Conservation (phyloP, 1,140 invertebrate species). For the Hylaeus volcanicus region DNA sequence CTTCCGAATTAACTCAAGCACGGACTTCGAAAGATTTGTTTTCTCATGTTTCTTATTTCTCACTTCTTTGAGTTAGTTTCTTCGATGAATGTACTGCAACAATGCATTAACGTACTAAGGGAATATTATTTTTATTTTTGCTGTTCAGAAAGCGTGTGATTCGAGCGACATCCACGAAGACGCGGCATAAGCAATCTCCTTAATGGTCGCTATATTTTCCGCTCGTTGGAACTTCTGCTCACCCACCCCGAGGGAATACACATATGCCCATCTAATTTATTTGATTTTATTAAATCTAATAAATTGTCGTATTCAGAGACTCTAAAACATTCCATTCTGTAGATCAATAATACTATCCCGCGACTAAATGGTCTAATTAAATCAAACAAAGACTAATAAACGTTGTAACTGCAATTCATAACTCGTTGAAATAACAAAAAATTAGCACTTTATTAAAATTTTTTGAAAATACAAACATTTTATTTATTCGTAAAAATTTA, state of each 20-base stretch:
- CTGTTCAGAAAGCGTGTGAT: slow-evolving; percentile 63
- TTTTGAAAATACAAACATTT: too few relatives aligned
- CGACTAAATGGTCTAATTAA: too few relatives aligned
- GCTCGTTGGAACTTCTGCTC: slow-evolving; percentile 63
- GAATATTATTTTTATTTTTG: slow-evolving; percentile 6
- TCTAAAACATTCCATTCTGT: slow-evolving; percentile 47
- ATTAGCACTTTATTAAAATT: too few relatives aligned
- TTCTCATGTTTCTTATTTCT: too few relatives aligned
- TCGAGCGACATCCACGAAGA: slow-evolving; percentile 64
- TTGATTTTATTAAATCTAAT: slow-evolving; percentile 78
- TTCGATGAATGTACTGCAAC: too few relatives aligned
- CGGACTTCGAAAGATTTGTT: too few relatives aligned
- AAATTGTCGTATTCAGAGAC: slow-evolving; percentile 63
- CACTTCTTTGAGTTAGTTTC: too few relatives aligned
- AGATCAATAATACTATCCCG: slow-evolving; percentile 35
- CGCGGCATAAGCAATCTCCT: slow-evolving; percentile 73
- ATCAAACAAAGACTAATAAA: not conserved
- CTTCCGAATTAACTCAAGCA: too few relatives aligned
- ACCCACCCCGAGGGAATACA: slow-evolving; percentile 58
- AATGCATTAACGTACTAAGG: too few relatives aligned
- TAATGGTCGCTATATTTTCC: slow-evolving; percentile 73
- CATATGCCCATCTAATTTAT: slow-evolving; percentile 71
- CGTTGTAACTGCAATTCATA: too few relatives aligned
- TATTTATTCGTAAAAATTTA: too few relatives aligned
- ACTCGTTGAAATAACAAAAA: too few relatives aligned